phyloP scores from a whole-genome alignment of 2,888 invertebrate genomes.

The Diloba caeruleocephala region DNA sequence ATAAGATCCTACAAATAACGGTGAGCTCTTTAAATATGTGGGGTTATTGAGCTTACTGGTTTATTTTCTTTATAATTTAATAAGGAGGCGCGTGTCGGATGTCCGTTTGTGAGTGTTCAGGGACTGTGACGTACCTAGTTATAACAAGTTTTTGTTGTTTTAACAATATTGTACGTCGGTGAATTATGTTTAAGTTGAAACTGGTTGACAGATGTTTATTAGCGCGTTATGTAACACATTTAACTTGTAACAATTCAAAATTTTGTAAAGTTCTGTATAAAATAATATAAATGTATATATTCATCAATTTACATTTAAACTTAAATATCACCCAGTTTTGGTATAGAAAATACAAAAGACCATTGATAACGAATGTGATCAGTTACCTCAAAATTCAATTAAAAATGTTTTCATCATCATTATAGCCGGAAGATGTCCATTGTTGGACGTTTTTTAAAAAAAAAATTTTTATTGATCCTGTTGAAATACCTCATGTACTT shows the following conservation, averaged over 20 bases:
- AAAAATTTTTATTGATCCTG: too few relatives aligned
- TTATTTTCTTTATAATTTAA: slow-evolving; percentile 86
- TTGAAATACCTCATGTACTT: too few relatives aligned
- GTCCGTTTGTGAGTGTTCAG: slow-evolving; percentile 73
- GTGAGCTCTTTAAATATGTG: slow-evolving; percentile 34
- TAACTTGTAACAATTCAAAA: slow-evolving; percentile 1
- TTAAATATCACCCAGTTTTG: slow-evolving; percentile 11
- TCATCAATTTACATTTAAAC: too few relatives aligned
- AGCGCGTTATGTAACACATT: slow-evolving; percentile 1
- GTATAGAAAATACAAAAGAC: too few relatives aligned
- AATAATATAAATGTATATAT: too few relatives aligned
- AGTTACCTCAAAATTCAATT: too few relatives aligned
- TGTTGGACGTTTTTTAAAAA: too few relatives aligned
- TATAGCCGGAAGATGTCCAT: too few relatives aligned
- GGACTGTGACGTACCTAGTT: slow-evolving; percentile 74
- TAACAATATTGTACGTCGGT: slow-evolving; percentile 49
- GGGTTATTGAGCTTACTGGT: slow-evolving; percentile 64
- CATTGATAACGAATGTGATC: too few relatives aligned
- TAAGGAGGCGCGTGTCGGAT: slow-evolving; percentile 81
- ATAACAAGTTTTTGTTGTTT: slow-evolving; percentile 60
- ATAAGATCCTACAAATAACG: slow-evolving; percentile 18
- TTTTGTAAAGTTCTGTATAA: not conserved
- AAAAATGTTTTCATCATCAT: too few relatives aligned
- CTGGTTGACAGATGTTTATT: slow-evolving; percentile 47
- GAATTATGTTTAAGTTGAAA: slow-evolving; percentile 51